Evolutionary conservation across 35 echinoderm and acorn worm genomes (phyloP).

Genomic region (Ptychodera flava): DNA sequence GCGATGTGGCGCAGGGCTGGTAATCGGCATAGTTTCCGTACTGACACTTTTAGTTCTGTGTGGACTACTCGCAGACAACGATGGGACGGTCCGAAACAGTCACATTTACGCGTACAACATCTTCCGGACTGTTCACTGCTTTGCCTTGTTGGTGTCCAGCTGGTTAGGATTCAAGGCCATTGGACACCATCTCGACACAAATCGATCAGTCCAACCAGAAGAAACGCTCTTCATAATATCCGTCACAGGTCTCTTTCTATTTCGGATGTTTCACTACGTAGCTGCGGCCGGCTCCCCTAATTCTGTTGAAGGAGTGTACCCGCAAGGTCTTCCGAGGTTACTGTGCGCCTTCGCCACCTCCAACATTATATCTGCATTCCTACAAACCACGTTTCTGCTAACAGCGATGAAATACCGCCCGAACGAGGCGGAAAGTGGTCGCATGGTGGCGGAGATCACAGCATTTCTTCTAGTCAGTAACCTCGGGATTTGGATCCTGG

Average conservation of each 20-base stretch:
- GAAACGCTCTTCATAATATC: background rate
- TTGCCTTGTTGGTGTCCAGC: background rate
- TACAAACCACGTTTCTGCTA: background rate
- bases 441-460: background rate
- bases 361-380: background rate
- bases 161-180: background rate
- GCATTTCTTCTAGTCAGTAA: background rate
- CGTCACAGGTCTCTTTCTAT: background rate
- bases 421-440: background rate
- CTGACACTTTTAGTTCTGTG: background rate
- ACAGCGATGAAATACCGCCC: background rate
- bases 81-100: background rate
- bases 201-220: background rate
- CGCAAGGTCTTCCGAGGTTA: background rate
- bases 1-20: background rate
- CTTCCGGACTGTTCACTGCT: background rate
- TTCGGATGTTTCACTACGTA: background rate
- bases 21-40: background rate
- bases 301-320: background rate
- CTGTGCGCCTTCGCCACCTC: background rate
- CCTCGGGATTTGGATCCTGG: background rate
- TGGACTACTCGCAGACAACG: background rate
- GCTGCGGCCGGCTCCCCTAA: background rate
- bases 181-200: background rate
- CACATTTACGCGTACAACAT: background rate